Evolutionary conservation across 2,113 vertebrate species (phyloP), one percentile per base, ranked within the genome.

Genomic region (Corythornis madagascariensis): DNA sequence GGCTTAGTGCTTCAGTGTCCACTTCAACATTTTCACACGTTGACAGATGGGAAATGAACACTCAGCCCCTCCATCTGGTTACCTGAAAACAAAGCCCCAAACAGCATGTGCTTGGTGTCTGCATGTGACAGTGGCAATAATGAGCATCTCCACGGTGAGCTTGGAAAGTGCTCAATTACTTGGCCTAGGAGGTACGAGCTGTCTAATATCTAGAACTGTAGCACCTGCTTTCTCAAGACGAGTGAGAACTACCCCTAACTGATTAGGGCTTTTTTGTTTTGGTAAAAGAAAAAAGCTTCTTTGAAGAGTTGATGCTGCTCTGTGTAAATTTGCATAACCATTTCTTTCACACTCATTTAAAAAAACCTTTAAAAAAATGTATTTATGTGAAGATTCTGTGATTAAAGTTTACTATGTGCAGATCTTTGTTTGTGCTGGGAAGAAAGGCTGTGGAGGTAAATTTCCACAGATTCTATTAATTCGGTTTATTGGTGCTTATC

Each of bases 381-480:
- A 38, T 38, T 38, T 38, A 38, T 10, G 38, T 66, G n/a, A 75
- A 77, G 45, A 38, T 83, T 26, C 26, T 28, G 45, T 60, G 25
- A 83, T 66, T 86, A 71, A 94, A 88, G 56, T 67, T 90, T 57
- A 38, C 29, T 65, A 4, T 77, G 72, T 48, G 35, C 67, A 52
- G 42, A 86, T 59, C 72, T 88, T n/a, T 43, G 72, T 61, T 76
- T 76, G n/a, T 56, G 79, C 38, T 83, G 33, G 47, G 70, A 88
- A 88, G 50, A 91, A 90, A 88, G 75, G 48, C n/a, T 38, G 38
- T 38, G 38, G 38, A 65, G 28, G 40, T 42, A 66, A 69, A 73
- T 90, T 88, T 90, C 48, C 69, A 83, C 24, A 76, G 53, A 59
- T 89, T 47, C 63, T 88, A 47, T 86, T 90, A 66, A 92, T 90